Evolutionary conservation across 2,888 invertebrate genomes (phyloP).

Genomic region (Lepidocyrtinus sp.): DNA sequence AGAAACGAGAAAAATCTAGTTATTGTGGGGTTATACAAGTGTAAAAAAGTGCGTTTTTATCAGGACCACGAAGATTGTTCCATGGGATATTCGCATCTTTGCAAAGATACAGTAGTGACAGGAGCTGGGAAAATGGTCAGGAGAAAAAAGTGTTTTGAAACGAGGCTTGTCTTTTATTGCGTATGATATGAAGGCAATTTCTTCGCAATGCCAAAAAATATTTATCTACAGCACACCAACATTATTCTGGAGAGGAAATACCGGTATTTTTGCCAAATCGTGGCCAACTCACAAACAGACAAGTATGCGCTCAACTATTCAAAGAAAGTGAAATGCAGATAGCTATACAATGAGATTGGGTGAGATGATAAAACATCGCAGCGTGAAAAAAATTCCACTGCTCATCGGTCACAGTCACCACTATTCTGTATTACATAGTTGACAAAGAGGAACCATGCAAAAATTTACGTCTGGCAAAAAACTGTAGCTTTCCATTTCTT

Average conservation of each 20-base stretch:
- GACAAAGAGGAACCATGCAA: slow-evolving; percentile 2
- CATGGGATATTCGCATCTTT: no score
- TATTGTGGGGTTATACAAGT: background rate
- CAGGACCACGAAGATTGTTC: no score
- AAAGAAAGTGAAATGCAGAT: background rate
- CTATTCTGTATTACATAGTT: no score
- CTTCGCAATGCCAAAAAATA: background rate
- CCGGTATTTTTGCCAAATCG: slow-evolving; percentile 1
- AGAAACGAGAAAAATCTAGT: background rate
- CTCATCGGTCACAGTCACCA: slow-evolving; percentile 18
- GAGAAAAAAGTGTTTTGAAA: no score
- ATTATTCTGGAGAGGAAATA: background rate
- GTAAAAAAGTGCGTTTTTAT: background rate
- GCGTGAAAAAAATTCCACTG: slow-evolving; percentile 1
- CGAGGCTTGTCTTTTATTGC: no score
- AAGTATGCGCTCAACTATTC: background rate
- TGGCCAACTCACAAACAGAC: no score
- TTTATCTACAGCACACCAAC: slow-evolving; percentile 10
- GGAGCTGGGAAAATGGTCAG: no score
- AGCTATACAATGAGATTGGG: background rate
- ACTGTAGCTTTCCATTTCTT: background rate
- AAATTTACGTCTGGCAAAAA: no score
- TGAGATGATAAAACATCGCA: background rate
- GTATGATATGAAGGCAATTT: no score
- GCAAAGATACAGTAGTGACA: no score